Evolutionary conservation across 2,888 invertebrate genomes (phyloP).

Genomic region (Catocala nupta): DNA sequence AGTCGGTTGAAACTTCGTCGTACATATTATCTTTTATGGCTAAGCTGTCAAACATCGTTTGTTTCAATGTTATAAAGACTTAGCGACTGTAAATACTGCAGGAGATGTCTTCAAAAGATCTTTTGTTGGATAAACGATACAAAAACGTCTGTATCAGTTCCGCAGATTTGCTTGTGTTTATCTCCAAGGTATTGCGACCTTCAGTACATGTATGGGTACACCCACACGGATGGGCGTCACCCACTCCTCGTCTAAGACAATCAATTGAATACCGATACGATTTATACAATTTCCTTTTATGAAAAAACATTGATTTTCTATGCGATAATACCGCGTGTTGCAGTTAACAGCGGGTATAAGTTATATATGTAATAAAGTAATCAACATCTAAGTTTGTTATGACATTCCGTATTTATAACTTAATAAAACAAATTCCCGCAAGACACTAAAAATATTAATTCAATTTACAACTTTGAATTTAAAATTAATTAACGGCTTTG

Average conservation of each 20-base stretch:
- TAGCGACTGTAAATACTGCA: neutral
- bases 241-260: conserved; percentile 63
- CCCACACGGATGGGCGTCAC: conserved; percentile 73
- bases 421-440: too few species aligned
- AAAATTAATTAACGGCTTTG: too few species aligned
- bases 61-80: too few species aligned
- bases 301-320: conserved; percentile 12
- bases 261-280: conserved; percentile 47
- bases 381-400: too few species aligned
- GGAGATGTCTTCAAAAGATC: neutral
- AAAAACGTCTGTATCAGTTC: conserved; percentile 3
- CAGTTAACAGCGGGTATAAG: too few species aligned
- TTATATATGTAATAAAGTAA: too few species aligned
- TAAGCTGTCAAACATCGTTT: too few species aligned
- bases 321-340: neutral
- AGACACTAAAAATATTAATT: too few species aligned
- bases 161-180: conserved; percentile 27
- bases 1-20: too few species aligned
- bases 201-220: conserved; percentile 59
- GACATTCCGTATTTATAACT: too few species aligned
- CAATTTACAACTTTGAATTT: too few species aligned
- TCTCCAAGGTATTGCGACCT: conserved; percentile 59
- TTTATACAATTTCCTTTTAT: conserved; percentile 44
- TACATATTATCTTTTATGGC: too few species aligned
- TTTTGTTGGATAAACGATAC: conserved; percentile 7